Evolutionary conservation across 92 coral and sea anemone genomes (phyloP), one percentile per base, ranked within the genome.

Genomic region (Heliopora coerulea): DNA sequence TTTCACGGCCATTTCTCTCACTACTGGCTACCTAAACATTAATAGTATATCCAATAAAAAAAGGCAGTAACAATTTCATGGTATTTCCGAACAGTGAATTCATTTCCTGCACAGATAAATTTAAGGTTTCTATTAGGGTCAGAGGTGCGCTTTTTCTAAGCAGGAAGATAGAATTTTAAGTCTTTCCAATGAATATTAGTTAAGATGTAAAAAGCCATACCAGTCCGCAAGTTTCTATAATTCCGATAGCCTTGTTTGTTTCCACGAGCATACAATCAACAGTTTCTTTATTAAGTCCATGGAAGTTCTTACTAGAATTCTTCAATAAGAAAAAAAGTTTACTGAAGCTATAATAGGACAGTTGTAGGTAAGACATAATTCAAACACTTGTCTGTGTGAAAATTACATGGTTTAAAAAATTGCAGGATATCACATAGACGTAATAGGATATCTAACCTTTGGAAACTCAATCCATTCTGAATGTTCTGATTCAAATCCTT

Each of bases 401-500:
- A n/a, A n/a, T n/a, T n/a, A n/a, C n/a, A n/a, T n/a, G n/a, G n/a
- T n/a, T n/a, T n/a, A n/a, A n/a, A n/a, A n/a, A n/a, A n/a, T n/a
- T n/a, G n/a, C n/a, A n/a, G n/a, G n/a, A n/a, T n/a, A n/a, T n/a
- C 17, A 17, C 19, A 30, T 62, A 31, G 15, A 61, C 28, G 32
- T 33, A 61, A 4, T 17, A 61, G n/a, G 10, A 29, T 40, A 39
- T 13, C 14, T 34, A 62, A 65, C 72, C 72, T 65, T 27, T 49
- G 58, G 54, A 46, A 44, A 21, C 17, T 67, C 74, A 12, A 67
- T 56, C 74, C 74, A 67, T 25, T 67, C 74, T 12, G 74, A 67
- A 67, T 67, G 40, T 67, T 67, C 33, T 1, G 40, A 46, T 67
- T 44, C 39, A 44, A 44, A 21, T 33, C 19, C 33, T 49, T 67